Evolutionary conservation across 2,888 invertebrate species (phyloP).

Genomic region (Chorisops tibialis): DNA sequence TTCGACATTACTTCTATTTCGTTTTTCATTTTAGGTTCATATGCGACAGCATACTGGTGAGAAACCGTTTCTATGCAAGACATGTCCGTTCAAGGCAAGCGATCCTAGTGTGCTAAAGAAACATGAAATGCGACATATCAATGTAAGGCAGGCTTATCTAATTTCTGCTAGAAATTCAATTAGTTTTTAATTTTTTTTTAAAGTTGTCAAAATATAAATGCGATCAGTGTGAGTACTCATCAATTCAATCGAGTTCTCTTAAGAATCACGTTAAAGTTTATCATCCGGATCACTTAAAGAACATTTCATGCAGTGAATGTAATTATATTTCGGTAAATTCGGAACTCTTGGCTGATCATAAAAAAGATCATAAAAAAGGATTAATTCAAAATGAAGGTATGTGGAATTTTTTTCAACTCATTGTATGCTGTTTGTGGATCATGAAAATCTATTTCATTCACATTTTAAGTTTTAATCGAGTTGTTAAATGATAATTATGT

Average conservation of each 20-base stretch:
- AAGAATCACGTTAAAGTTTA: slow-evolving; percentile 60
- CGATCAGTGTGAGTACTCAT: slow-evolving; percentile 63
- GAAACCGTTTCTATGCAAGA: slow-evolving; percentile 69
- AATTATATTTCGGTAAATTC: slow-evolving; percentile 44
- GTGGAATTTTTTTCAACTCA: slow-evolving; percentile 4
- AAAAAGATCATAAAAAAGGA: slow-evolving; percentile 46
- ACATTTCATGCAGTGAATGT: slow-evolving; percentile 46
- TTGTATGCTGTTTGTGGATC: no score
- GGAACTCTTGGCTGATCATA: slow-evolving; percentile 42
- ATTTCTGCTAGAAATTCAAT: background rate
- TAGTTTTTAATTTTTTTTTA: slow-evolving; percentile 8
- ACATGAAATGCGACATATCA: slow-evolving; percentile 62
- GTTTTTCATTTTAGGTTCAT: slow-evolving; percentile 57
- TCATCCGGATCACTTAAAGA: slow-evolving; percentile 53
- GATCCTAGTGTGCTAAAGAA: slow-evolving; percentile 72
- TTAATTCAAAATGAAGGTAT: slow-evolving; percentile 43
- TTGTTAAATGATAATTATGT: no score
- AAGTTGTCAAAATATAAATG: slow-evolving; percentile 60
- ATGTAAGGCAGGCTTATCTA: slow-evolving; percentile 31
- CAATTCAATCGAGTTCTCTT: slow-evolving; percentile 66
- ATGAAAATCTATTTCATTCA: no score
- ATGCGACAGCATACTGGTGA: slow-evolving; percentile 73
- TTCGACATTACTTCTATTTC: slow-evolving; percentile 6
- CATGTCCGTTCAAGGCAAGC: slow-evolving; percentile 66
- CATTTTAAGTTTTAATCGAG: no score